Base-by-base conservation (phyloP, 2,797 vertebrate species). In the Melanotaenia parkinsoni region DNA sequence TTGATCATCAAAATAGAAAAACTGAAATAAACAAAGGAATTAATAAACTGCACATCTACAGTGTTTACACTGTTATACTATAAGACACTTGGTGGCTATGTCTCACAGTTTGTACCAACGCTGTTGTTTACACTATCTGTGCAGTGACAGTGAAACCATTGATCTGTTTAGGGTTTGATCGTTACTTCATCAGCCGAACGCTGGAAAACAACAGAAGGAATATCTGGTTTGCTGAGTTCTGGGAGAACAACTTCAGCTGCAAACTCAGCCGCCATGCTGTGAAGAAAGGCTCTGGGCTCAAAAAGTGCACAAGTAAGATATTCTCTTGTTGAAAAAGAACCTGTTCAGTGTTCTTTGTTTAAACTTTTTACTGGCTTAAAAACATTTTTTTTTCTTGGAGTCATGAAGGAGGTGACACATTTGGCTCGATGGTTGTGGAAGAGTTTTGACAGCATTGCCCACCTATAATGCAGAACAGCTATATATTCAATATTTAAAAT, bases 211-310 rank as follows among this genome's bases (percentile, higher is more conserved):
- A 99, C 95, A 96, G 98, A 86, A 93, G 98, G 51, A 99, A 99
- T 94, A 98, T 99, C 86, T 99, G 98, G 98, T 99, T 99, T 68
- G 98, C 98, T 0, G 98, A 99, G 90, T 99, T 99, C 84, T 99
- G 98, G 98, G 98, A 99, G 88, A 98, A 99, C 75, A 99, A 99
- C 86, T 99, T 99, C 93, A 97, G 94, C 84, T 99, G 98, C 95
- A 99, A 98, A 89, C 95, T 99, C 87, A 99, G 96, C 91, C 95
- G 98, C 16, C 97, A 98, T 0, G 97, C 97, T 0, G 94, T 98
- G 89, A 98, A 96, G 92, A 98, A 96, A 90, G 98, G 97, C 72
- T 97, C 97, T 33, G 96, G 96, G 58, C 91, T 97, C 88, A 99
- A 97, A 88, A 99, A 99, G 86, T 99, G 98, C 95, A 99, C 98